Evolutionary conservation across 2,797 vertebrate species (phyloP), one percentile per base, ranked within the genome.

Genomic region (Melanotaenia trifasciata): DNA sequence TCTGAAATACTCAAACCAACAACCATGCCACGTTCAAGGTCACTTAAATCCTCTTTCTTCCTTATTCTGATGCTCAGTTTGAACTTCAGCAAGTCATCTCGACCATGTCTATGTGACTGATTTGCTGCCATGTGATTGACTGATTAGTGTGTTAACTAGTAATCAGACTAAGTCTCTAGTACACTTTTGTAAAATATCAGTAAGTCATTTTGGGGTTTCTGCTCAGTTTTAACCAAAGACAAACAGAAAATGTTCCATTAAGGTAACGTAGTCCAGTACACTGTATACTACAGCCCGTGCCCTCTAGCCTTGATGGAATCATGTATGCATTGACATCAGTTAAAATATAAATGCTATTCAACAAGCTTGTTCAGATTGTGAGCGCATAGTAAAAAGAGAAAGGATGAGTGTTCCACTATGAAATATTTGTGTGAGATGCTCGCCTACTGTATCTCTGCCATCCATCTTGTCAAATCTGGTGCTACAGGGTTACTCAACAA

Each of bases 381-480:
- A 79, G 56, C 71, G 30, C 20, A 36, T 66, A 69, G 63, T 58
- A 45, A 66, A 32, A 33, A 36, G 57, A 50, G 47, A 10, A 63
- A 47, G 36, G 66, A 64, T 57, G 59, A 72, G 59, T 38, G 38
- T 32, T 74, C 38, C n/a, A 35, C 64, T 71, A 61, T 74, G 76
- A 81, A 58, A 47, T 66, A 72, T 83, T 73, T 64, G 62, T 57
- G 60, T 14, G 65, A 79, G 64, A 38, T n/a, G 45, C 79, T 61
- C 24, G 20, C 64, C 28, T 51, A 12, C 51, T 26, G 24, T 4
- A 2, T 36, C 68, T 66, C 50, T 22, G 62, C 78, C 70, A 84
- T 80, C 64, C 43, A 30, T 84, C 84, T 80, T 80, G 76, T 80
- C 77, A 76, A 35, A 70, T 70, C 60, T 40, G 56, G 30, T 12